These are phyloP conservation scores for Parazoanthus swiftii DNA, from an alignment of 92 coral and sea anemone species.

Conservation along the genomic window DNA sequence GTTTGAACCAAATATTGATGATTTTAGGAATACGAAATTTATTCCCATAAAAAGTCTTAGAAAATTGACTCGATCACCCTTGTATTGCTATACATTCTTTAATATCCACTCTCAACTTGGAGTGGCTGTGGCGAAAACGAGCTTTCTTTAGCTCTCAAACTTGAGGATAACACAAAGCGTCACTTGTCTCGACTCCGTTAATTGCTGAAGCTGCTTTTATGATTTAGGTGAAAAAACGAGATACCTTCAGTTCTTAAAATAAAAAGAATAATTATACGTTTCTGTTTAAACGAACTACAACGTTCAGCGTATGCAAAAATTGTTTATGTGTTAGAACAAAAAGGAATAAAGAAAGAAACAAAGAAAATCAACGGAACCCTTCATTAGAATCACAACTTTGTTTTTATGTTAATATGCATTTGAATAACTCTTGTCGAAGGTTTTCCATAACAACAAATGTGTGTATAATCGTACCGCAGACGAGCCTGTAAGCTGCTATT, in stretches of 20 bases:
- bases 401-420: neutral
- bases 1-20: too few species aligned
- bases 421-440: neutral
- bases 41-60: too few species aligned
- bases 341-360: neutral
- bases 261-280: too few species aligned
- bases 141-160: too few species aligned
- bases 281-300: neutral
- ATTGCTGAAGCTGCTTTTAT: neutral
- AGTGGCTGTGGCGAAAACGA: too few species aligned
- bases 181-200: neutral
- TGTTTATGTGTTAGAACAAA: neutral
- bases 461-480: neutral
- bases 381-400: neutral
- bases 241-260: neutral
- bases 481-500: neutral
- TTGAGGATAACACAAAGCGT: too few species aligned
- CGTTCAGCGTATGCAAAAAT: neutral
- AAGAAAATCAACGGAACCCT: neutral
- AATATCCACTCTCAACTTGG: too few species aligned
- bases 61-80: too few species aligned
- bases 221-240: too few species aligned
- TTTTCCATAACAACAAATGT: constrained; percentile 20
- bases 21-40: too few species aligned
- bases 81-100: too few species aligned